Evolutionary conservation across 2,113 vertebrate genomes (phyloP).

Genomic region (Dromaius novaehollandiae): DNA sequence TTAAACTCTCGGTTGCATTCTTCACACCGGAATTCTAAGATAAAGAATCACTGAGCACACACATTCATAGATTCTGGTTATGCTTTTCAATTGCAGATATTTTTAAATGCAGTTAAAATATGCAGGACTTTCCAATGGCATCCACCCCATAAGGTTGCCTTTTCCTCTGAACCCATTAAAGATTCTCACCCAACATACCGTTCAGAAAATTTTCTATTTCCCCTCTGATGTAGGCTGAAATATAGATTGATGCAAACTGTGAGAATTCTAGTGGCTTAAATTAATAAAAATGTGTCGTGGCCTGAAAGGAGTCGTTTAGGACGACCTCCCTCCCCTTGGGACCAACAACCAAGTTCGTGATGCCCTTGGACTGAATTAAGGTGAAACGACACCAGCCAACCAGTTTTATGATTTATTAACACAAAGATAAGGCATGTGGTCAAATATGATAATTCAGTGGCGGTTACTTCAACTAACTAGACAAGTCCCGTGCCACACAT

Average conservation of each 20-base stretch:
- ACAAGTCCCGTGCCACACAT: too few species aligned
- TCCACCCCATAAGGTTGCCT: neutral
- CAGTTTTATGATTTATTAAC: too few species aligned
- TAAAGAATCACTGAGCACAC: neutral
- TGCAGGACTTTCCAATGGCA: neutral
- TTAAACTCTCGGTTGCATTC: too few species aligned
- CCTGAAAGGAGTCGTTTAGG: too few species aligned
- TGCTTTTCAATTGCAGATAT: neutral
- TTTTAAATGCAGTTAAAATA: neutral
- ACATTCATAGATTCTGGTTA: neutral
- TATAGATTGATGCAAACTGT: neutral
- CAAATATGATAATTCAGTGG: too few species aligned
- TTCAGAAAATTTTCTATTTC: neutral
- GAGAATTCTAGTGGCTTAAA: neutral
- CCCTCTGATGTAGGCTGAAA: neutral
- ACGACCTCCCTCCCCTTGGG: too few species aligned
- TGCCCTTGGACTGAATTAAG: too few species aligned
- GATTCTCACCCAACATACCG: neutral
- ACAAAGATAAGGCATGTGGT: too few species aligned
- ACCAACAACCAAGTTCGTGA: too few species aligned
- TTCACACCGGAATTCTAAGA: too few species aligned
- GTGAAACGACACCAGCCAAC: too few species aligned
- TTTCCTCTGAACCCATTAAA: neutral
- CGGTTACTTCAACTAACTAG: too few species aligned
- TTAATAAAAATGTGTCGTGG: neutral